Evolutionary conservation across 1,140 invertebrate genomes (phyloP).

Genomic region (Zaprionus lachaisei): DNA sequence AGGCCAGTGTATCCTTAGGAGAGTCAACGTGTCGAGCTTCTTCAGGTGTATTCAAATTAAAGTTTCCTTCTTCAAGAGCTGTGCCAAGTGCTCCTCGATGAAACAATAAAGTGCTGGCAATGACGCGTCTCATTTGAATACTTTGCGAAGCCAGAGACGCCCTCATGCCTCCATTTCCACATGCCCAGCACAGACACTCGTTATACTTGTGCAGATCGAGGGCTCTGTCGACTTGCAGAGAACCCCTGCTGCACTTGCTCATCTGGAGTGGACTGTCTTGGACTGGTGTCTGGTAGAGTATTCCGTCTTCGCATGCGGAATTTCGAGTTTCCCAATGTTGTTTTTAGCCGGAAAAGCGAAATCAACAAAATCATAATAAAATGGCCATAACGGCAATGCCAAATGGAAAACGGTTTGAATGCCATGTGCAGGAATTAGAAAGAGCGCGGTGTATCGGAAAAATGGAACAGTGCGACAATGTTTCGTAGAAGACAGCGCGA

Average conservation of each 20-base stretch:
- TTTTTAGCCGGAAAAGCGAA: conserved; percentile 57
- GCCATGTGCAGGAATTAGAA: neutral
- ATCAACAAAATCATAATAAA: conserved; percentile 81
- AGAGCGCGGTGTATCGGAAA: conserved; percentile 22
- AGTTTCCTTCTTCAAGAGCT: conserved; percentile 38
- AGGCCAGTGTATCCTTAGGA: neutral
- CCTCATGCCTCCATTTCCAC: conserved; percentile 2
- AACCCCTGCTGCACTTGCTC: neutral
- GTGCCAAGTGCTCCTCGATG: conserved; percentile 7
- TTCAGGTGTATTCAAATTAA: conserved; percentile 41
- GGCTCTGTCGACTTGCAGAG: neutral
- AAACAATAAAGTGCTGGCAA: conserved; percentile 39
- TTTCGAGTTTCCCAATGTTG: neutral
- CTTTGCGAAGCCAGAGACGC: neutral
- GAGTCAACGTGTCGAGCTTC: conserved; percentile 13
- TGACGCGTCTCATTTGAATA: conserved; percentile 69
- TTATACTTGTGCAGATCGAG: neutral
- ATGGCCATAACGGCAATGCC: conserved; percentile 54
- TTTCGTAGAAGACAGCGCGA: conserved; percentile 13
- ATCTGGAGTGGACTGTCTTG: neutral
- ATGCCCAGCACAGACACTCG: conserved; percentile 12
- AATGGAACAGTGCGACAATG: conserved; percentile 31
- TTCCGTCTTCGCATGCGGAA: conserved; percentile 14
- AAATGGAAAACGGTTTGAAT: conserved; percentile 52
- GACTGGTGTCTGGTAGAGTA: neutral